Base-by-base conservation (phyloP, 2,113 vertebrate genomes). In the Chrysochloris asiatica region DNA sequence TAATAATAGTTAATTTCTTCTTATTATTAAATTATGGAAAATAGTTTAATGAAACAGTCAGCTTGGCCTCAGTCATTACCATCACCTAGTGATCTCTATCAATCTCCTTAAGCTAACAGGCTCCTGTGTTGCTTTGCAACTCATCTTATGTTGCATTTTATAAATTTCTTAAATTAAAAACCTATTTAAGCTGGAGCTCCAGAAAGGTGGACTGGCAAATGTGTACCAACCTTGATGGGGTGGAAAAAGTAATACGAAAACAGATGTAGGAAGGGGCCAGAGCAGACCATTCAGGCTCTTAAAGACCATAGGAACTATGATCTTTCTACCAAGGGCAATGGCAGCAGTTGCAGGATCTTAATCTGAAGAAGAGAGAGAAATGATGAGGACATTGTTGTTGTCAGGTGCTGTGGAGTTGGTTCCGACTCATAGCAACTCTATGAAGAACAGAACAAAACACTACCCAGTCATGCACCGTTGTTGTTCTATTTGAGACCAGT, bases 91-190 rank as follows among this genome's bases (percentile, higher is more conserved):
- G 93, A 92, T 43, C 79, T 78, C 82, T 63, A 93, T 83, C 90
- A 89, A n/a, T 89, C 78, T 78, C 89, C 52, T 89, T 83, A 89
- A 90, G 73, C 77, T 75, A 52, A 90, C 30, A 84, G 43, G 30
- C 82, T 93, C 91, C 71, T 90, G 2, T 81, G 48, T 71, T 93
- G 75, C 87, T n/a, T 75, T 93, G 36, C 38, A 92, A 88, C 54
- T 72, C 52, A 86, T 26, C 21, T 69, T 80, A 75, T 45, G 52
- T 36, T 88, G 13, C 17, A 50, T 78, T 94, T 93, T 28, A 30
- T 12, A 71, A 43, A 84, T 47, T 93, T 93, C 50, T 95, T 95
- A 56, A 87, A 85, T 82, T 93, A 84, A 92, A 91, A 93, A 82
- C 12, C 19, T 88, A 92, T 82, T 92, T 82, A 94, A 85, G 54